Base-by-base conservation (phyloP, 2,113 vertebrate genomes). In the Miniopterus natalensis region DNA sequence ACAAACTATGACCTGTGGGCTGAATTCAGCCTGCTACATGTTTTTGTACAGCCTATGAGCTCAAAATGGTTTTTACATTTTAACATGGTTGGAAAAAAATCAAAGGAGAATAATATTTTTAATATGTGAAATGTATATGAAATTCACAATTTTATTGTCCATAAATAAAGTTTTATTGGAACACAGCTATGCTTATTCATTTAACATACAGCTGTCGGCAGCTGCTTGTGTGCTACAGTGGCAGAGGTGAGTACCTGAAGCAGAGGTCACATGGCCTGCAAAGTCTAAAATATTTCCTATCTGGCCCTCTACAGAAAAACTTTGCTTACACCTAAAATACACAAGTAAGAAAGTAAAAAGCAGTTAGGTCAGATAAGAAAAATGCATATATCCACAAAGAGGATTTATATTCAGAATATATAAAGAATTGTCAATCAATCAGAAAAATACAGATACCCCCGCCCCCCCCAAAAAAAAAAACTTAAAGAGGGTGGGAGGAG, bases 31-130 rank as follows among this genome's bases (percentile, higher is more conserved):
- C 55, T 51, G 23, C 23, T 45, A 21, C 45, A 3, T 51, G 10
- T 84, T 31, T 92, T 79, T 75, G 17, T 47, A 40, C 1, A 73
- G 70, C 27, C n/a, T 78, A 17, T 53, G 55, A 85, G 27, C 78
- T 68, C 85, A 79, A 36, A 90, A 93, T 84, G 49, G 71, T 59
- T 90, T 90, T 88, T 63, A 95, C 7, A 77, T 71, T 81, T 81
- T 63, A 31, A 18, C 7, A 40, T 53, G 51, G 15, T 27, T 59
- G 42, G 45, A 95, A 79, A 55, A 51, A 55, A 84, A 77, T 83
- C 25, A 71, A 68, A 59, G 45, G 74, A 73, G 29, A 95, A 55
- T 59, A 25, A 55, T 78, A 25, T 74, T 87, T 90, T 47, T 49
- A 45, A 77, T 53, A 88, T 74, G 61, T 86, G 68, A 81, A 86